phyloP scores from a whole-genome alignment of 1,140 invertebrate species.

The Teleogryllus occipitalis region DNA sequence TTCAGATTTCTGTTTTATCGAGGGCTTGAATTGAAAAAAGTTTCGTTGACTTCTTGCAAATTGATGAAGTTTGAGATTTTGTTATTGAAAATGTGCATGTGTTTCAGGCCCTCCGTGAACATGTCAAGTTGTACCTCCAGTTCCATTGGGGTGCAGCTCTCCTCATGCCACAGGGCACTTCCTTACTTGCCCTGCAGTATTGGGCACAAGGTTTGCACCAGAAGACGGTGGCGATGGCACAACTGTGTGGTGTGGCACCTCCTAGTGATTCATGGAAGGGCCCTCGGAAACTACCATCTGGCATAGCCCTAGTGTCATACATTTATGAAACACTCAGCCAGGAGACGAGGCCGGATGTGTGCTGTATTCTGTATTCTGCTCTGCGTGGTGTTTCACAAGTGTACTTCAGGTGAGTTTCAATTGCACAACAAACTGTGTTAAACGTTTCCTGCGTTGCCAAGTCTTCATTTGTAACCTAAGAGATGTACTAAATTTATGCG shows the following conservation, averaged over 20 bases:
- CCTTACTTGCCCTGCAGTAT: neutral
- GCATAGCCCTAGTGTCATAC: too few relatives aligned
- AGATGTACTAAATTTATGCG: too few relatives aligned
- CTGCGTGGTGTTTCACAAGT: neutral
- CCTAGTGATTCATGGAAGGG: neutral
- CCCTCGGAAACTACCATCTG: too few relatives aligned
- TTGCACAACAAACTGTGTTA: neutral
- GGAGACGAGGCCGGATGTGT: neutral
- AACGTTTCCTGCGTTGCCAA: too few relatives aligned
- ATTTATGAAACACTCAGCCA: neutral
- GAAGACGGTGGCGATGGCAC: neutral
- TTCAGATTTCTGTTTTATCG: neutral
- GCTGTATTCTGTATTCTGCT: neutral
- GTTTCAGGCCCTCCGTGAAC: neutral
- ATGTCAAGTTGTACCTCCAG: neutral
- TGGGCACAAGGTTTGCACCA: neutral
- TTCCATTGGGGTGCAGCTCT: neutral
- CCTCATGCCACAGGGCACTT: neutral
- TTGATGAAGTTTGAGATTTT: neutral
- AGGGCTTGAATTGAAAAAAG: neutral
- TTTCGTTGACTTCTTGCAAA: neutral
- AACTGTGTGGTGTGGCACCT: neutral
- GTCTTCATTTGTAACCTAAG: too few relatives aligned
- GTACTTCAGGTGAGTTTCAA: neutral
- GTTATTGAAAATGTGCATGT: neutral